Percentiles rank a stretch among this genome's conserved stretches.
Evolutionary conservation across 2,113 vertebrate genomes (phyloP).

Genomic region (Oenanthe melanoleuca): DNA sequence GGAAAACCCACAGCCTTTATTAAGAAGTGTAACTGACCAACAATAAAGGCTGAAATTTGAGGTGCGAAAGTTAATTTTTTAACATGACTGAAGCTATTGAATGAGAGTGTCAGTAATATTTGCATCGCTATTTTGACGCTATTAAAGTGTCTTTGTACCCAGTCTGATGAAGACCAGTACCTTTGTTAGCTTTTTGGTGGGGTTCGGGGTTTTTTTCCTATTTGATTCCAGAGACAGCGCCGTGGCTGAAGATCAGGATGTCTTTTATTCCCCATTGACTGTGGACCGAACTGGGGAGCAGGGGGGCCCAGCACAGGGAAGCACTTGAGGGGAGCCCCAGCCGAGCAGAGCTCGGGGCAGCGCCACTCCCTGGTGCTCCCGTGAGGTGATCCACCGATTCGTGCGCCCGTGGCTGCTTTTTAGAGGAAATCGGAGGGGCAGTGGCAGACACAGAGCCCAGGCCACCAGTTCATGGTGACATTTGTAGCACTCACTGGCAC

Average conservation of each 20-base stretch:
- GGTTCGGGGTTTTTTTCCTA: accelerated
- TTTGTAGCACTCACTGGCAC: neutral
- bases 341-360: neutral
- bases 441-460: neutral
- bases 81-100: neutral
- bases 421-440: too few species aligned
- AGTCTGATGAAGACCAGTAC: too few species aligned
- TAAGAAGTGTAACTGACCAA: neutral
- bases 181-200: neutral
- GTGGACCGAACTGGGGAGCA: neutral
- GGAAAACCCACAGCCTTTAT: neutral
- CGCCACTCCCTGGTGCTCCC: accelerated
- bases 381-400: too few species aligned
- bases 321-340: neutral
- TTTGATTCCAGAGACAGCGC: too few species aligned
- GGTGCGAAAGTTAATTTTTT: neutral
- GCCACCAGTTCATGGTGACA: neutral
- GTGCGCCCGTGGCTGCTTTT: neutral
- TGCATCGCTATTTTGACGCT: neutral
- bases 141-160: neutral
- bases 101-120: accelerated
- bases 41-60: neutral
- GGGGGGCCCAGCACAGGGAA: neutral
- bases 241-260: neutral
- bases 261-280: accelerated